Conservation (phyloP, 2,113 vertebrate genomes). For the Semicossyphus pulcher region DNA sequence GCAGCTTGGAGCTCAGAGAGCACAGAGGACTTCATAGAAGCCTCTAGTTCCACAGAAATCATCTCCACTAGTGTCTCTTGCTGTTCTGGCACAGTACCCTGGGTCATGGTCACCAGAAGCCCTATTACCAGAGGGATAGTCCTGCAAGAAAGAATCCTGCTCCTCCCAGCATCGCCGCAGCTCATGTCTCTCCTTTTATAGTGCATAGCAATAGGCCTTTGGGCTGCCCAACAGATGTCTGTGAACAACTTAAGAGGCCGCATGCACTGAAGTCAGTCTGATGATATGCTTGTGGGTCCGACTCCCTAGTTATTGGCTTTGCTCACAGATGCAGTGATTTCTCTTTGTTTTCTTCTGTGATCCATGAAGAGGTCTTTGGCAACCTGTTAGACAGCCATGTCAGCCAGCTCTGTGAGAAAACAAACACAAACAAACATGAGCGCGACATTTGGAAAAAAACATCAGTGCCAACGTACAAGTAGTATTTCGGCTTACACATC, state of each 20-base stretch:
- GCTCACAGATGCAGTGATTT: slow-evolving; percentile 66
- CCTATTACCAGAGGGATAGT: slow-evolving; percentile 84
- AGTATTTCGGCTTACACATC: neutral
- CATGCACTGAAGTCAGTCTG: slow-evolving; percentile 72
- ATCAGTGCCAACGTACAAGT: slow-evolving; percentile 9
- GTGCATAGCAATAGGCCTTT: slow-evolving; percentile 82
- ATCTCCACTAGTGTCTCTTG: slow-evolving; percentile 85
- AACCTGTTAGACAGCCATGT: slow-evolving; percentile 73
- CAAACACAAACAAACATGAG: slow-evolving; percentile 16
- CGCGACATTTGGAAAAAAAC: slow-evolving; percentile 1
- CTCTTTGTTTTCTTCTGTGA: slow-evolving; percentile 65
- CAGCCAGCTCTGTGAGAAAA: slow-evolving; percentile 50
- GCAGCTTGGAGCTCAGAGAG: slow-evolving; percentile 87
- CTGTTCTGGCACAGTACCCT: slow-evolving; percentile 81
- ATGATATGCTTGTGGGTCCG: slow-evolving; percentile 61
- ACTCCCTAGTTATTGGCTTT: slow-evolving; percentile 55
- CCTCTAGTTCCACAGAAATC: slow-evolving; percentile 89
- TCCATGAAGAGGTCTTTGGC: slow-evolving; percentile 76
- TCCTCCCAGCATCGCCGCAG: slow-evolving; percentile 55
- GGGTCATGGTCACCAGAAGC: slow-evolving; percentile 80
- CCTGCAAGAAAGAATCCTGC: slow-evolving; percentile 81
- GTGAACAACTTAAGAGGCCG: slow-evolving; percentile 72
- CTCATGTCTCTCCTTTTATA: slow-evolving; percentile 71
- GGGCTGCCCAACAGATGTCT: slow-evolving; percentile 67
- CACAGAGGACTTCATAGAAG: slow-evolving; percentile 91